These are phyloP conservation scores for Tauraco hartlaubi DNA, from an alignment of 2,797 vertebrate genomes.

Conservation along the genomic window DNA sequence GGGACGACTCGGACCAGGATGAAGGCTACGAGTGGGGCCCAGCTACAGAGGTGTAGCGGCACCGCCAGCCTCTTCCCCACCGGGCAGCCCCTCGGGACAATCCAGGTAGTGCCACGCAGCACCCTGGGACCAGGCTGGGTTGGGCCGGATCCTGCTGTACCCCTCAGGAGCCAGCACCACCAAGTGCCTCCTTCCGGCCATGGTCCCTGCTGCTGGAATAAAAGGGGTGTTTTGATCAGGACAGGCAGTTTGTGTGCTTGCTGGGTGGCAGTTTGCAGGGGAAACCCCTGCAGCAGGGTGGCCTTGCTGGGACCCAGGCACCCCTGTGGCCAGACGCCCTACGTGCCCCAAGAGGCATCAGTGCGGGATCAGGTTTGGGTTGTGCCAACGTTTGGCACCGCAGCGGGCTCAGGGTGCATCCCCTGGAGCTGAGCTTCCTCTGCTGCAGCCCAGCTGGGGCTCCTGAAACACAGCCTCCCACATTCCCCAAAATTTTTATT, in stretches of 20 bases:
- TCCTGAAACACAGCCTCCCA: neutral
- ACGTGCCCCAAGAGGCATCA: fast-evolving
- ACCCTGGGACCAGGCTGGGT: neutral
- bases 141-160: neutral
- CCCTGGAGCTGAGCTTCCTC: neutral
- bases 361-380: neutral
- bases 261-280: fast-evolving
- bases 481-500: slow-evolving; percentile 10
- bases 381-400: fast-evolving
- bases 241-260: fast-evolving
- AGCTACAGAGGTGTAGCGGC: slow-evolving; percentile 90
- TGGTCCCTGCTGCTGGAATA: neutral
- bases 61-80: neutral
- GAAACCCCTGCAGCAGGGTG: fast-evolving
- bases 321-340: fast-evolving
- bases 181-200: neutral
- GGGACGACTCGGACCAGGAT: slow-evolving; percentile 86
- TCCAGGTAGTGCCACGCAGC: neutral
- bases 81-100: neutral
- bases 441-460: neutral
- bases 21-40: slow-evolving; percentile 93
- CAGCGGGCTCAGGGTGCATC: fast-evolving
- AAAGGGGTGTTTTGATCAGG: neutral
- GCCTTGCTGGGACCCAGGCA: neutral
- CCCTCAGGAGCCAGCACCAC: neutral